Conservation (phyloP, 2,888 invertebrate species). For the Sarcophaga carnaria region DNA sequence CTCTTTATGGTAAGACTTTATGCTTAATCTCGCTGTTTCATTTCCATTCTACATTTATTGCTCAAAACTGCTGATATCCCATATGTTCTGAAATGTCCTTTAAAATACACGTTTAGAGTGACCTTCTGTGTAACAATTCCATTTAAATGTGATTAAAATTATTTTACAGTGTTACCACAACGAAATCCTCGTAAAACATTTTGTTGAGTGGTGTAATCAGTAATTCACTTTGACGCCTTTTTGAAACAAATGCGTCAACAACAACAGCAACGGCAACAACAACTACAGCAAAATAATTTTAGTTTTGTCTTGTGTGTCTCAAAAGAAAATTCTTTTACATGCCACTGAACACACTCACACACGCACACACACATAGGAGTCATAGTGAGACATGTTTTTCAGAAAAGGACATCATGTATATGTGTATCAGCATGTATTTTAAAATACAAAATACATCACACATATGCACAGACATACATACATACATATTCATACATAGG, state of each 20-base stretch:
- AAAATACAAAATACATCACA: not conserved
- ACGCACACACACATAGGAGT: not conserved
- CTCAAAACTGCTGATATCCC: no score
- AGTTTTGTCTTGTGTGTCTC: slow-evolving; percentile 11
- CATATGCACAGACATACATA: not conserved
- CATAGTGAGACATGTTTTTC: not conserved
- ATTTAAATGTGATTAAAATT: no score
- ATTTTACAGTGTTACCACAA: no score
- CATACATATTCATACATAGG: not conserved
- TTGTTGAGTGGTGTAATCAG: slow-evolving; percentile 30
- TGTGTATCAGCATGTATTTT: not conserved
- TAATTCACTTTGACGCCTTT: slow-evolving; percentile 52
- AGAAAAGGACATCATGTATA: not conserved
- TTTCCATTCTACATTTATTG: no score
- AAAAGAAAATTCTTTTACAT: slow-evolving; percentile 43
- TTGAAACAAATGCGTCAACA: slow-evolving; percentile 21
- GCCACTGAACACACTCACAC: not conserved
- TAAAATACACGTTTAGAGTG: no score
- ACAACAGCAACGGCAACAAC: not conserved
- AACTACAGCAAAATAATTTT: slow-evolving; percentile 15
- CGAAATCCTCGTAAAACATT: not conserved
- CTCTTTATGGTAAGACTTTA: no score
- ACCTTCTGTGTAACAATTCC: no score
- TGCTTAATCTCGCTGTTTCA: no score
- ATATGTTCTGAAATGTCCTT: no score